These are phyloP conservation scores for Panulirus ornatus DNA, from an alignment of 1,140 invertebrate species.

Conservation along the genomic window DNA sequence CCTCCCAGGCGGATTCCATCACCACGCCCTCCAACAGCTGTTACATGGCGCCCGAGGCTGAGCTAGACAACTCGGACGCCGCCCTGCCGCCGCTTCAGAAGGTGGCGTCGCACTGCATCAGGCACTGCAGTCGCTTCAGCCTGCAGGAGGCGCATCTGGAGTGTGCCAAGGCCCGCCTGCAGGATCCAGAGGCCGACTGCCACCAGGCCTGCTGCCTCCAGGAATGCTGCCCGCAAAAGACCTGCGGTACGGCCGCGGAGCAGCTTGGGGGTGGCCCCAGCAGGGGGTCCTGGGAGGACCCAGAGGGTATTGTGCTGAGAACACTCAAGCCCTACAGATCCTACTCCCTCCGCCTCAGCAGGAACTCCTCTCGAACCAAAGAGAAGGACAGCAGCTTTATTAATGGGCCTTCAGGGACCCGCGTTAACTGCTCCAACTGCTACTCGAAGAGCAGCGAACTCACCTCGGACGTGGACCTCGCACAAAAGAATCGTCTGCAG, in stretches of 20 bases:
- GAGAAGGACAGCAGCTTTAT: conserved; percentile 32
- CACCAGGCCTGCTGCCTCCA: conserved; percentile 17
- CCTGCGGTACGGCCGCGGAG: conserved; percentile 2
- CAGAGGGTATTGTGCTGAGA: conserved; percentile 19
- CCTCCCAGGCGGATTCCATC: conserved; percentile 52
- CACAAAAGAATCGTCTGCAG: neutral
- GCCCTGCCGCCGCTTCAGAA: neutral
- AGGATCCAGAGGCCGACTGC: conserved; percentile 15
- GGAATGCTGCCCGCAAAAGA: neutral
- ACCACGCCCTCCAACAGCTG: conserved; percentile 56
- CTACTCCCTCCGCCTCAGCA: conserved; percentile 43
- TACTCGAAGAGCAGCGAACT: neutral
- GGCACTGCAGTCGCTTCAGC: conserved; percentile 58
- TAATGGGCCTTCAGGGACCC: conserved; percentile 30
- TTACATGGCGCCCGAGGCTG: neutral
- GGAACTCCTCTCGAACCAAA: neutral
- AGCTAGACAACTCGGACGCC: neutral
- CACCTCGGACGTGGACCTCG: neutral
- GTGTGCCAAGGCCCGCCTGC: conserved; percentile 49
- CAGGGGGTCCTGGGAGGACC: conserved; percentile 1
- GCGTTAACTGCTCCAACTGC: neutral
- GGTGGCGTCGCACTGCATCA: conserved; percentile 17
- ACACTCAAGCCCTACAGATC: conserved; percentile 50
- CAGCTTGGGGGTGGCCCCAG: neutral
- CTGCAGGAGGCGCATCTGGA: conserved; percentile 57